Evolutionary conservation across 2,888 invertebrate genomes (phyloP).

Genomic region (Ommatoiulus sabulosus): DNA sequence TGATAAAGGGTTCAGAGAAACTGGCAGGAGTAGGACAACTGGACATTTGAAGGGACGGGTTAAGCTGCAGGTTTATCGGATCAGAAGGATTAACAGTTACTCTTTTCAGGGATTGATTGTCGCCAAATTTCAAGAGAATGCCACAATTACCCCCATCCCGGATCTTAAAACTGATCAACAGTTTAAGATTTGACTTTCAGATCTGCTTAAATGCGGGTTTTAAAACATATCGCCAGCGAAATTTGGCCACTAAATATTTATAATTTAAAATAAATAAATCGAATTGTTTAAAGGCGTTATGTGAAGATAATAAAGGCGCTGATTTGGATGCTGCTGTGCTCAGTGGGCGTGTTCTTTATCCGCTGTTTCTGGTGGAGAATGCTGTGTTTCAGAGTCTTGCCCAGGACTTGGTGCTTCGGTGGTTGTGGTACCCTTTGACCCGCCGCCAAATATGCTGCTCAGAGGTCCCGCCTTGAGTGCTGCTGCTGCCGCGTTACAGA

Average conservation of each 20-base stretch:
- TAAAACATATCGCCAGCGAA: not conserved
- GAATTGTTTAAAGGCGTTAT: not conserved
- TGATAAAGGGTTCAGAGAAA: not conserved
- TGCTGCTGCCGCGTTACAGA: slow-evolving; percentile 50
- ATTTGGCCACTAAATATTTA: not conserved
- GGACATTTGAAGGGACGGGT: not conserved
- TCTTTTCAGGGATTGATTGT: not conserved
- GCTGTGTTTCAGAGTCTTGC: slow-evolving; percentile 37
- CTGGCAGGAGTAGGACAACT: not conserved
- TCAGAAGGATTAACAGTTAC: too few species aligned
- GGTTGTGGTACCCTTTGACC: slow-evolving; percentile 38
- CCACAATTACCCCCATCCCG: not conserved
- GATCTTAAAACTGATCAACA: not conserved
- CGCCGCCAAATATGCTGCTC: not conserved
- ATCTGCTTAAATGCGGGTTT: not conserved
- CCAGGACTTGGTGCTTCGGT: slow-evolving; percentile 30
- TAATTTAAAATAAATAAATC: not conserved
- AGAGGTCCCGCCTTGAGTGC: slow-evolving; percentile 16
- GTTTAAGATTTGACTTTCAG: not conserved
- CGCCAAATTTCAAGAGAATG: not conserved
- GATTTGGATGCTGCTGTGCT: not conserved
- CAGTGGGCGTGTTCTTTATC: not conserved
- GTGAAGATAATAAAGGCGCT: too few species aligned
- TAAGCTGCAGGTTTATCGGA: too few species aligned
- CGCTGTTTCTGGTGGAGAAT: slow-evolving; percentile 32